Base-by-base conservation (phyloP, 2,797 vertebrate genomes). In the Poecilia picta region DNA sequence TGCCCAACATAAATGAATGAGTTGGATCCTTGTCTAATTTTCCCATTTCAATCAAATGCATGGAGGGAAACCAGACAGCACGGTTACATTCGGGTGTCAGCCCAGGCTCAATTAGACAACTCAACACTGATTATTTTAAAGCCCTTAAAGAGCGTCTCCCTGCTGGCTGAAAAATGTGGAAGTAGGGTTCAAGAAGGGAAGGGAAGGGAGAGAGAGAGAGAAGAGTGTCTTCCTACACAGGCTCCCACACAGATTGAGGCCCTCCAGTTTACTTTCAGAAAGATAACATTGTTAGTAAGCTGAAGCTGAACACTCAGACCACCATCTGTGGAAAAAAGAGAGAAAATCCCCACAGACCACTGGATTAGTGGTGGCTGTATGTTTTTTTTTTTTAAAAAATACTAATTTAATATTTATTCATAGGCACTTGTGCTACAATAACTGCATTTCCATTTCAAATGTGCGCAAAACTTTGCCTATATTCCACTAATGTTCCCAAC, bases 61-160 rank as follows among this genome's bases (percentile, higher is more conserved):
- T 75, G 79, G 94, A 95, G 85, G 87, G 90, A 95, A 95, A 95
- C 87, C 94, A 96, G 95, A 94, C 91, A 75, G 86, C 80, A 78
- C 39, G 78, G 83, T 83, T 82, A 66, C 90, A 91, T 92, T 90
- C 90, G 89, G 88, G 89, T 95, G 94, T 95, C 92, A 83, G 81
- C 77, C 87, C 79, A 68, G 89, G 89, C 93, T 94, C 94, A 93
- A 94, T 95, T 94, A 95, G 90, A 88, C 85, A 91, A 79, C 81
- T 89, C 90, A 89, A 80, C 76, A 82, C 77, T 81, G 92, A 95
- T 95, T 95, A 94, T 93, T 94, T 93, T 91, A 91, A 94, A 94
- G 92, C 86, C 85, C 81, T 89, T 91, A 89, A 91, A 93, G 91
- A 92, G 91, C 88, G 72, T 83, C 84, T 91, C 80, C 84, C 78